Conservation (phyloP, 2,888 invertebrate species). For the Allygus modestus region DNA sequence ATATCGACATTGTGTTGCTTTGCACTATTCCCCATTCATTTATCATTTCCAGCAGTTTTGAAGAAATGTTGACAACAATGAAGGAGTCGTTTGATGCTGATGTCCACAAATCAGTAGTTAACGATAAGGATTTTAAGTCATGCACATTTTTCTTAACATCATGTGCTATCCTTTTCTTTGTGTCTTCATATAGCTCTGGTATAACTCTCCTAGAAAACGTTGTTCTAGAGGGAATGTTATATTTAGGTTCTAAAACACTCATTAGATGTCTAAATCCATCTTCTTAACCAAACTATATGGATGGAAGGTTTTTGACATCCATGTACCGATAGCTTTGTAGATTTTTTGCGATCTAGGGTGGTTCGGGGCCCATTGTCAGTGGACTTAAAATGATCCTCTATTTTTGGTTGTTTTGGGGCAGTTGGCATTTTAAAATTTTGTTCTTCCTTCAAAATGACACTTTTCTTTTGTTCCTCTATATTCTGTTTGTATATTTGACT, state of each 20-base stretch:
- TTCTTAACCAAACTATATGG: constrained; percentile 18
- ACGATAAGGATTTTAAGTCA: background rate
- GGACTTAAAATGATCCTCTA: background rate
- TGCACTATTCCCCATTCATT: background rate
- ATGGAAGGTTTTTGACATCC: constrained; percentile 20
- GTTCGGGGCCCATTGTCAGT: background rate
- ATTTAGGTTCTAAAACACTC: background rate
- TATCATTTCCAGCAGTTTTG: background rate
- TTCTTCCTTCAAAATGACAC: background rate
- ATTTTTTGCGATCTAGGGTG: background rate
- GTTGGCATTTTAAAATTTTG: background rate
- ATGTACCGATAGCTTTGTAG: background rate
- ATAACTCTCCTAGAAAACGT: constrained; percentile 18
- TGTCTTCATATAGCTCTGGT: background rate
- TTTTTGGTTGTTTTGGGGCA: background rate
- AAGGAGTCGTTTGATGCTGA: constrained; percentile 70
- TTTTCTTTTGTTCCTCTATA: background rate
- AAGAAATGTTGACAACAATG: constrained; percentile 61
- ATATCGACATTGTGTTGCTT: background rate
- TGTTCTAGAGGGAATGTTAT: background rate
- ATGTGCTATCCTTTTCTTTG: background rate
- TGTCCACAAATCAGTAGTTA: constrained; percentile 72
- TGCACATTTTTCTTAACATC: background rate
- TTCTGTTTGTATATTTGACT: background rate
- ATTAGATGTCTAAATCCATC: background rate